Conservation (phyloP, 2,888 invertebrate genomes). For the Nomada hirtipes region DNA sequence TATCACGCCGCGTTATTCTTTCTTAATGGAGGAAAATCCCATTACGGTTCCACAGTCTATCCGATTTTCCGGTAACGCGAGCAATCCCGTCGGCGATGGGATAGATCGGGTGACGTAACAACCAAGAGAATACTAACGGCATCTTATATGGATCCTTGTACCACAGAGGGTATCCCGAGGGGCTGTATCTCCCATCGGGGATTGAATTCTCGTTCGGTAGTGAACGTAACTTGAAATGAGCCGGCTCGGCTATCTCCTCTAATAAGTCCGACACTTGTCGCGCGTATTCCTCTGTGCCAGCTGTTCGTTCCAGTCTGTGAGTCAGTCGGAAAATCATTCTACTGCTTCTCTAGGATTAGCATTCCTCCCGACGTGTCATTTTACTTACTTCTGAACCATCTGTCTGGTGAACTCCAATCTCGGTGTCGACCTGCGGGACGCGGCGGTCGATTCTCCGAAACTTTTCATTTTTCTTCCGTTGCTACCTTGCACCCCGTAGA, state of each 20-base stretch:
- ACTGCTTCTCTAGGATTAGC: background rate
- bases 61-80: conserved; percentile 44
- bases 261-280: conserved; percentile 74
- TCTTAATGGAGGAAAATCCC: conserved; percentile 13
- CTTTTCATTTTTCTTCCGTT: conserved; percentile 10
- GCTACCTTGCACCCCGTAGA: conserved; percentile 60
- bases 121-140: conserved; percentile 67
- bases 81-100: conserved; percentile 15
- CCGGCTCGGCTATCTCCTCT: conserved; percentile 75
- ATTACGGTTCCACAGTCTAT: conserved; percentile 24
- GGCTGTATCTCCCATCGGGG: conserved; percentile 60
- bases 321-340: conserved; percentile 2
- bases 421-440: conserved; percentile 3
- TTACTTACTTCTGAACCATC: conserved; percentile 75
- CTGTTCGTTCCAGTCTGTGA: conserved; percentile 71
- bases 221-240: conserved; percentile 72
- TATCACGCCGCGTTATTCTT: conserved; percentile 25
- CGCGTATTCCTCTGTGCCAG: conserved; percentile 73
- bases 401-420: conserved; percentile 74
- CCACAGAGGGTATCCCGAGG: conserved; percentile 74
- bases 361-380: background rate
- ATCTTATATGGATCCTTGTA: conserved; percentile 75
- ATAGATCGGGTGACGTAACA: conserved; percentile 39
- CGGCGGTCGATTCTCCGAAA: background rate
- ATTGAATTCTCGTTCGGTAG: conserved; percentile 72